Evolutionary conservation across 2,888 invertebrate genomes (phyloP).

Genomic region (Eutolmus rufibarbis): DNA sequence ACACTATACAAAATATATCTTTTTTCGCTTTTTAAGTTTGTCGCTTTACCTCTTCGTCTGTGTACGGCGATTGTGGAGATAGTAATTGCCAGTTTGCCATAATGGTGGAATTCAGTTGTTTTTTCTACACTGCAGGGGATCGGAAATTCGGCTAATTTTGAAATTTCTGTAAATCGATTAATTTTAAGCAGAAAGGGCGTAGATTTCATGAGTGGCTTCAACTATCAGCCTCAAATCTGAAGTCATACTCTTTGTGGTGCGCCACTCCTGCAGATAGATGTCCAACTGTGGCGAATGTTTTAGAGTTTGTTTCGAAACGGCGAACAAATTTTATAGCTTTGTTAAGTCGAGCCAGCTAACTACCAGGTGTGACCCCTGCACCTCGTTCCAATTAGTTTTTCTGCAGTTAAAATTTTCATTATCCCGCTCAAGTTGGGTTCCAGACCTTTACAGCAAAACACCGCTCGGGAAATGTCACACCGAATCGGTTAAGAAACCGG

Average conservation of each 20-base stretch:
- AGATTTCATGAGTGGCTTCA: not conserved
- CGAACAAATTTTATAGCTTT: not conserved
- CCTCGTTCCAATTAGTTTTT: constrained; percentile 21
- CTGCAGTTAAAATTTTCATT: not conserved
- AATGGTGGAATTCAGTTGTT: not conserved
- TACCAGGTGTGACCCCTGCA: constrained; percentile 6
- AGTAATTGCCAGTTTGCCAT: not conserved
- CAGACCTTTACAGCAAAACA: not conserved
- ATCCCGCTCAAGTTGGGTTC: not conserved
- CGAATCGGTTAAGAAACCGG: not conserved
- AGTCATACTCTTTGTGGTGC: not conserved
- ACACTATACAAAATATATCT: not conserved
- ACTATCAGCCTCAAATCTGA: not conserved
- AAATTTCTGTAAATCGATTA: not conserved
- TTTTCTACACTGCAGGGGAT: not conserved
- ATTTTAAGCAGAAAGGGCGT: not conserved
- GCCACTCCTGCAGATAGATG: not conserved
- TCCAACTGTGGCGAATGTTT: not conserved
- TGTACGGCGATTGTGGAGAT: not conserved
- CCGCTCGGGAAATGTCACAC: constrained; percentile 15
- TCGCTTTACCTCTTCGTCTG: not conserved
- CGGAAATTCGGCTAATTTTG: not conserved
- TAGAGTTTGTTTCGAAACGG: not conserved
- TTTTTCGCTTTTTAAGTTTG: not conserved
- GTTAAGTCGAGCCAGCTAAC: not conserved